Evolutionary conservation across 1,140 invertebrate species (phyloP), one percentile per base, ranked within the genome.

Genomic region (Chrysoperla carnea): DNA sequence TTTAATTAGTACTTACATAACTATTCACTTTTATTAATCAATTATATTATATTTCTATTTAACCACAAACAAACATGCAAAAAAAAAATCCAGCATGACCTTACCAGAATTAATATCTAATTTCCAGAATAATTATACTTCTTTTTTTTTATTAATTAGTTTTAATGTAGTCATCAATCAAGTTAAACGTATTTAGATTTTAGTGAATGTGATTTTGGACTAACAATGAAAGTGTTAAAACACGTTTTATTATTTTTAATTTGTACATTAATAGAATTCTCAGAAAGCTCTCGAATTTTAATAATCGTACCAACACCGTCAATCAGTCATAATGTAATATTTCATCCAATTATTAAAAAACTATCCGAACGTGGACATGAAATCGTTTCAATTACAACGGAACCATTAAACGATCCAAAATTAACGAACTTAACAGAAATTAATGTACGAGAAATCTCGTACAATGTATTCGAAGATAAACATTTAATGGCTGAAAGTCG

Each of bases 331-430:
- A 61, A 64, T 45, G 52, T 62, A 28, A 56, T 67, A 17, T 64
- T 65, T 44, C 49, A 59, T 42, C 54, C 63, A 11, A 15, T 71
- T 4, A 59, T 58, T 9, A 52, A 56, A 43, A 63, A 60, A 38
- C 50, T 74, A 23, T 57, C 54, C 0, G 60, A 55, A 29, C 50
- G 58, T 37, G 69, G 68, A 8, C 69, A 73, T 49, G 54, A 67
- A 44, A 51, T 72, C 0, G 57, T 60, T 1, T 50, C 59, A 1
- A 44, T 63, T 1, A 61, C 62, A 11, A 44, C 61, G 8, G 53
- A 63, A 50, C 60, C 62, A 27, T 11, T 8, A 23, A 53, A 58
- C 12, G 48, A 54, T 1, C 11, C 50, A 12, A 31, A 44, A 4
- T 53, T 52, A 1, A 13, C 39, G 6, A 64, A 64, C 44, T 44